phyloP scores from a whole-genome alignment of 2,797 vertebrate genomes.

The Intellagama lesueurii region DNA sequence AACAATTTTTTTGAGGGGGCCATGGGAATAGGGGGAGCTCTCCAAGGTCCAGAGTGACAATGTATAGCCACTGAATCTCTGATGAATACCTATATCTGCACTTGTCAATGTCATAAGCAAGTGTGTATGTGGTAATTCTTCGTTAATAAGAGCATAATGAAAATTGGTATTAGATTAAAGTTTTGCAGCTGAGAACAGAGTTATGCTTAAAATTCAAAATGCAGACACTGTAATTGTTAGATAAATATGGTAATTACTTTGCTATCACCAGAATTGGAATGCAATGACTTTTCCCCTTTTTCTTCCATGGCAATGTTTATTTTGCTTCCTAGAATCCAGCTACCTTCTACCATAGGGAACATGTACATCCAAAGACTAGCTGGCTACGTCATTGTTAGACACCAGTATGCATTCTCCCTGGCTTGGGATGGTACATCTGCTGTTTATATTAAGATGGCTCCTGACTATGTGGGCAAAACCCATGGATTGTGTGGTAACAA shows the following conservation, averaged over 20 bases:
- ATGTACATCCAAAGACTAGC: constrained; percentile 88
- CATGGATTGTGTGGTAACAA: constrained; percentile 95
- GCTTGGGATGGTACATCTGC: constrained; percentile 93
- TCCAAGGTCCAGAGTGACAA: too few species aligned
- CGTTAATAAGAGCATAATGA: too few species aligned
- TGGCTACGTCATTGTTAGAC: constrained; percentile 89
- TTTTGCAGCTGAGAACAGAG: too few species aligned
- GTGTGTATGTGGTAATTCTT: too few species aligned
- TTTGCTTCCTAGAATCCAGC: constrained; percentile 79
- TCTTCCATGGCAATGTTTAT: neutral
- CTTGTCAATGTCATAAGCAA: too few species aligned
- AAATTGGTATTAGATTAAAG: too few species aligned
- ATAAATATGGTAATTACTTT: neutral
- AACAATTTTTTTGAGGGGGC: too few species aligned
- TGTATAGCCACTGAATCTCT: too few species aligned
- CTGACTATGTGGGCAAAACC: constrained; percentile 89
- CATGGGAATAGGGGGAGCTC: too few species aligned
- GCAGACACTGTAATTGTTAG: neutral
- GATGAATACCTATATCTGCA: too few species aligned
- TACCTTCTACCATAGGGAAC: constrained; percentile 85
- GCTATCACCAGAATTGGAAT: accelerated
- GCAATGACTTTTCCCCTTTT: neutral
- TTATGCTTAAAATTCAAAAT: too few species aligned
- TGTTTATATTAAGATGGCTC: constrained; percentile 93
- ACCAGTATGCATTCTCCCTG: constrained; percentile 88